Evolutionary conservation across 2,113 vertebrate genomes (phyloP), one percentile per base, ranked within the genome.

Genomic region (Lagenorhynchus albirostris): DNA sequence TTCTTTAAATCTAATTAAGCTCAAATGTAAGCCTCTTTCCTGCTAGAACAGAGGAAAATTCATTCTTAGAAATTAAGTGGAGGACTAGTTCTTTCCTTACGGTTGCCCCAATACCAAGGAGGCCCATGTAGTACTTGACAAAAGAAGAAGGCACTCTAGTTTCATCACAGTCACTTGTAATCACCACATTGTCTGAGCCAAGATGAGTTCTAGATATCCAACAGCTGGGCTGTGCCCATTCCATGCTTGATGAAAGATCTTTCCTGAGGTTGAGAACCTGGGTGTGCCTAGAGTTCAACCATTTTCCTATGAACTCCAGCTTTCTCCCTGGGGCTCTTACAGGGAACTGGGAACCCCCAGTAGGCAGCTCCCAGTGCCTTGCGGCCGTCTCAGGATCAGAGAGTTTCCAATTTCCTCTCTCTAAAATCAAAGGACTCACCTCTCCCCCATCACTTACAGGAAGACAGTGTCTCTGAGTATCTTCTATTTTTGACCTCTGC

Each of bases 1-100:
- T 97, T 93, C 44, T 81, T 90, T 91, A 91, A 76, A 83, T 74
- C 15, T 90, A 79, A 92, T 89, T 33, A 70, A 77, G 55, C 67
- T 23, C 21, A 95, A 70, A 67, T 73, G 50, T 76, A 80, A 81
- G 10, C 21, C 47, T 91, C n/a, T 85, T 91, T 79, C 2, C 29
- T 77, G 17, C 31, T 82, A 21, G 2, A 33, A 94, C 2, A 94
- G 41, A 95, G 9, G 5, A 70, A 63, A 90, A 50, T 53, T 55
- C 6, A 73, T 95, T 81, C 15, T 55, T 23, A 13, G 36, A 18
- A 95, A 91, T 68, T 71, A 73, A 89, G 9, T 33, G 17, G 41
- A 92, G 20, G 41, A 38, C 36, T 71, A 31, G 31, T 44, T 23
- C 31, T 29, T 95, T 77, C 36, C 20, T 92, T 89, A 50, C 81